A percentile compares a stretch with the other conserved stretches of the same genome.
phyloP scores from a whole-genome alignment of 1,140 invertebrate species.

The Polypedilum pembai region DNA sequence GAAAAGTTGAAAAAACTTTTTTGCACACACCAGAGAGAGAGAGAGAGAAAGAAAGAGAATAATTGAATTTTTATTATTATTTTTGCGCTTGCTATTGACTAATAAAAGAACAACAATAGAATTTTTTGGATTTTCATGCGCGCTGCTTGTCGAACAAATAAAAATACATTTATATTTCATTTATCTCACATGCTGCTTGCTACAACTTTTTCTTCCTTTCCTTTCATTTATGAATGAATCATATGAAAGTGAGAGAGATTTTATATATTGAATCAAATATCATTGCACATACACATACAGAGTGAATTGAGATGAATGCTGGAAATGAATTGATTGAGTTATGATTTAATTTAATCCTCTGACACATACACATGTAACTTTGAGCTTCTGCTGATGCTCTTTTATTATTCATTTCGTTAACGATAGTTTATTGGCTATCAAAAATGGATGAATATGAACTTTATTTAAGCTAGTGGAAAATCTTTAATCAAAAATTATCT shows the following conservation, averaged over 20 bases:
- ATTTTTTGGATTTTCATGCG: background rate
- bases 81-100: background rate
- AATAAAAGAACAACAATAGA: slow-evolving; percentile 10
- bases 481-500: too few relatives aligned
- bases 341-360: background rate
- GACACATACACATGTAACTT: too few relatives aligned
- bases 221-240: too few relatives aligned
- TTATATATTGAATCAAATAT: background rate
- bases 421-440: too few relatives aligned
- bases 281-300: background rate
- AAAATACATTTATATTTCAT: background rate
- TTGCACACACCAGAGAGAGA: background rate
- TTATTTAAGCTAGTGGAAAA: too few relatives aligned
- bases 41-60: background rate
- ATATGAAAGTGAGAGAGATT: too few relatives aligned
- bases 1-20: background rate
- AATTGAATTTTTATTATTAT: background rate
- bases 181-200: background rate
- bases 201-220: too few relatives aligned
- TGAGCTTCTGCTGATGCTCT: too few relatives aligned
- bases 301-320: background rate
- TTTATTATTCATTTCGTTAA: too few relatives aligned
- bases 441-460: too few relatives aligned
- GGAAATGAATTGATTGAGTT: background rate
- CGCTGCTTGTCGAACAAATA: background rate